A percentile compares a stretch with the other conserved stretches of the same genome.
Conservation (phyloP, 2,113 vertebrate species). For the Probosciger aterrimus region DNA sequence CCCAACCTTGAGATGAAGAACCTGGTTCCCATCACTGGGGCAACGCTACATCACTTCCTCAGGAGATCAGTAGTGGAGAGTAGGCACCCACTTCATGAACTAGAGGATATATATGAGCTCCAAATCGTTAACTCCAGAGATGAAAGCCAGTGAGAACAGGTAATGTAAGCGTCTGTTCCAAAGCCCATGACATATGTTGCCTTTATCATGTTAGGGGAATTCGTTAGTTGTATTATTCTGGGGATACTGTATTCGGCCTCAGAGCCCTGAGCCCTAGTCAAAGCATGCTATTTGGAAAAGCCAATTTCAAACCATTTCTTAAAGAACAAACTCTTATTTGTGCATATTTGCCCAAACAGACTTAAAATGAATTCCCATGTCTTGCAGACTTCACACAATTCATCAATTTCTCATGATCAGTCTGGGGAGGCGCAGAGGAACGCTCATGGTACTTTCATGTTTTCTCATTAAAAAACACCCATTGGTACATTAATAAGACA, state of each 20-base stretch:
- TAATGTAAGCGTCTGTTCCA: neutral
- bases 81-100: neutral
- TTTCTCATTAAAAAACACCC: slow-evolving; percentile 65
- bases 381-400: slow-evolving; percentile 25
- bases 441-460: slow-evolving; percentile 47
- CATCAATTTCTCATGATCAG: slow-evolving; percentile 52
- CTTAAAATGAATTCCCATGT: slow-evolving; percentile 11
- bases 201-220: neutral
- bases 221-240: neutral
- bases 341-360: neutral
- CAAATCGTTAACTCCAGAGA: neutral
- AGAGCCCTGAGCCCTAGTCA: neutral
- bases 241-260: neutral
- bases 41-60: neutral
- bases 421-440: slow-evolving; percentile 13
- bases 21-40: neutral
- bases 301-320: neutral
- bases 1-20: neutral
- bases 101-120: neutral
- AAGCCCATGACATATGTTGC: neutral
- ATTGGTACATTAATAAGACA: slow-evolving; percentile 68
- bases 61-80: neutral
- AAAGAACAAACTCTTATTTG: neutral
- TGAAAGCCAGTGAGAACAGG: neutral
- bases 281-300: neutral